Evolutionary conservation across 2,888 invertebrate genomes (phyloP).

Genomic region (Synergus japonicus): DNA sequence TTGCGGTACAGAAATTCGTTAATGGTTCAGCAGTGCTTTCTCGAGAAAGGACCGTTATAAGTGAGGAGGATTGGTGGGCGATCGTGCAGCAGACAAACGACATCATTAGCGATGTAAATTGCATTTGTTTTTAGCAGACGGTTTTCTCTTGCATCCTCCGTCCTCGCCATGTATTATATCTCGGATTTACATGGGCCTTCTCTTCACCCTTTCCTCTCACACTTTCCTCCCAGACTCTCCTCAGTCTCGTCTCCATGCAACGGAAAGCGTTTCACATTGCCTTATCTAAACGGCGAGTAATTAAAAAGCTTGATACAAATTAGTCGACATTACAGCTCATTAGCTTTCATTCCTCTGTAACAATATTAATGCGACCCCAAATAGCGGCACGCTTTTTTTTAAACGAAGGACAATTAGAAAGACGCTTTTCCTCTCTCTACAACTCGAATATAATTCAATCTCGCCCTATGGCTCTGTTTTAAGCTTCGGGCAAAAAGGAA

Average conservation of each 20-base stretch:
- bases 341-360: conserved; percentile 55
- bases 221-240: conserved; percentile 14
- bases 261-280: conserved; percentile 35
- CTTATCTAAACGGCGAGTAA: conserved; percentile 60
- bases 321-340: conserved; percentile 64
- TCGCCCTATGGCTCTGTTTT: background rate
- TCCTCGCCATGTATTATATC: conserved; percentile 40
- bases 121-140: conserved; percentile 44
- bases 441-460: conserved; percentile 16
- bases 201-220: conserved; percentile 24
- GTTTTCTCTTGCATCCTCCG: conserved; percentile 39
- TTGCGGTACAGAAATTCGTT: conserved; percentile 31
- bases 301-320: conserved; percentile 63
- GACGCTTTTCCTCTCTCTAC: conserved; percentile 4
- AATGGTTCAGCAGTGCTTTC: conserved; percentile 18
- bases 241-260: conserved; percentile 37
- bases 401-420: conserved; percentile 22
- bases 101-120: conserved; percentile 60
- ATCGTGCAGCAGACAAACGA: conserved; percentile 50
- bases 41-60: conserved; percentile 29
- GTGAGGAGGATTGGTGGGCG: conserved; percentile 39
- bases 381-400: conserved; percentile 17
- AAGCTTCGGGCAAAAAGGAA: background rate
- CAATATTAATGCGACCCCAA: conserved; percentile 27
- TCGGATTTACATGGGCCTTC: conserved; percentile 40